phyloP scores from a whole-genome alignment of 1,140 invertebrate genomes.

The Melitaea cinxia region DNA sequence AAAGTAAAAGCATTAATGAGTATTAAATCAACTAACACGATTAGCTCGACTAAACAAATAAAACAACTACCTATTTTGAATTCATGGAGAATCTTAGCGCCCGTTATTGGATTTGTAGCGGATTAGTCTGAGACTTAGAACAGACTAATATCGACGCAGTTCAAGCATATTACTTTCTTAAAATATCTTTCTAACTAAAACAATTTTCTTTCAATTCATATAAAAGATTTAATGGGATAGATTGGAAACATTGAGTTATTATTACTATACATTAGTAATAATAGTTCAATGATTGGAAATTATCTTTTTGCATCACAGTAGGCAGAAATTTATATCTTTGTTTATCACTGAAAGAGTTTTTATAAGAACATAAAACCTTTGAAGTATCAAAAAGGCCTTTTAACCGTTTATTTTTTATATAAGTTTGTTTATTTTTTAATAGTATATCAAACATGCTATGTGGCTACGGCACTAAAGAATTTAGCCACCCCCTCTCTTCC shows the following conservation, averaged over 20 bases:
- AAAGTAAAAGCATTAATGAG: neutral
- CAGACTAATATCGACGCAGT: neutral
- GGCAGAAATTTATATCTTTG: neutral
- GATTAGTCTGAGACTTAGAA: neutral
- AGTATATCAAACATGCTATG: too few species aligned
- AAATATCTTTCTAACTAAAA: neutral
- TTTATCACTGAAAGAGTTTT: too few species aligned
- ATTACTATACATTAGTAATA: too few species aligned
- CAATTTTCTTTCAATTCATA: neutral
- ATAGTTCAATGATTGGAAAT: neutral
- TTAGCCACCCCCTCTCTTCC: too few species aligned
- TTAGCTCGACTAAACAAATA: neutral
- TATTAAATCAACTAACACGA: neutral
- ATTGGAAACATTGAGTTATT: too few species aligned
- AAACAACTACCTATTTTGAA: neutral
- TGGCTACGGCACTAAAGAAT: too few species aligned
- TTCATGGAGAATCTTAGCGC: neutral
- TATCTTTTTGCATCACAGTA: neutral
- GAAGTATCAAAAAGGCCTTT: too few species aligned
- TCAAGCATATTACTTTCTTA: neutral
- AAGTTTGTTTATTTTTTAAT: too few species aligned
- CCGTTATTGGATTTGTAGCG: neutral
- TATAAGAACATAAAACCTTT: too few species aligned
- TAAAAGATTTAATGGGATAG: slow-evolving; percentile 1
- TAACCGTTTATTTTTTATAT: too few species aligned